Base-by-base conservation (phyloP, 2,113 vertebrate genomes). In the Lagopus muta region DNA sequence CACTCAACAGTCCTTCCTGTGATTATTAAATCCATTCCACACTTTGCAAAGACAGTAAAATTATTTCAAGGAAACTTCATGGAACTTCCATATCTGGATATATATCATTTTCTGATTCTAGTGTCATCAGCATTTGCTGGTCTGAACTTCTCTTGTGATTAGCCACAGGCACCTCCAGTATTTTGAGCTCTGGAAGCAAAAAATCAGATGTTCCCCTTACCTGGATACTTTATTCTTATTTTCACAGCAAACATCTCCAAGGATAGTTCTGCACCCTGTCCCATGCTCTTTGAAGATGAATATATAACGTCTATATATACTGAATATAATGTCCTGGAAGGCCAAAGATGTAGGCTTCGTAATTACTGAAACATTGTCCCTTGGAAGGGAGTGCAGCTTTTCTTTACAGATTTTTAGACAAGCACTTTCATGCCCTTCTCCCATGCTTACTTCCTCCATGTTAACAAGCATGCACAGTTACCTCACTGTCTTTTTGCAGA, bases 271-370 rank as follows among this genome's bases (percentile, higher is more conserved):
- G 55, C 52, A 57, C 87, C 87, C 67, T 88, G 67, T 79, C 82
- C 78, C 40, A 32, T 17, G 16, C 20, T 89, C 85, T 90, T 94
- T 93, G 88, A 94, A 92, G 85, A 69, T 62, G 82, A 36, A 36
- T 36, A 36, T 36, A 36, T 36, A 36, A 36, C 34, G 34, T 36
- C 34, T 36, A 36, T 36, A 36, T 36, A 36, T 36, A 36, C 61
- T 66, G 57, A 80, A 90, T 21, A 20, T 58, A 85, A 28, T 55
- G 54, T 13, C 32, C 67, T 91, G 64, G 34, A 88, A 89, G 80
- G 36, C 38, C 21, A 74, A 91, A 38, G 87, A 54, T 45, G 3
- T n/a, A 82, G 62, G 34, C 4, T 91, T 86, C 43, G 25, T 89
- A 77, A 87, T 85, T 81, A 76, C 22, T 34, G 60, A 87, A 87